Percentiles rank a stretch among this genome's conserved stretches.
These are phyloP conservation scores for Campoplex capitator DNA, from an alignment of 2,888 invertebrate genomes.

Conservation along the genomic window DNA sequence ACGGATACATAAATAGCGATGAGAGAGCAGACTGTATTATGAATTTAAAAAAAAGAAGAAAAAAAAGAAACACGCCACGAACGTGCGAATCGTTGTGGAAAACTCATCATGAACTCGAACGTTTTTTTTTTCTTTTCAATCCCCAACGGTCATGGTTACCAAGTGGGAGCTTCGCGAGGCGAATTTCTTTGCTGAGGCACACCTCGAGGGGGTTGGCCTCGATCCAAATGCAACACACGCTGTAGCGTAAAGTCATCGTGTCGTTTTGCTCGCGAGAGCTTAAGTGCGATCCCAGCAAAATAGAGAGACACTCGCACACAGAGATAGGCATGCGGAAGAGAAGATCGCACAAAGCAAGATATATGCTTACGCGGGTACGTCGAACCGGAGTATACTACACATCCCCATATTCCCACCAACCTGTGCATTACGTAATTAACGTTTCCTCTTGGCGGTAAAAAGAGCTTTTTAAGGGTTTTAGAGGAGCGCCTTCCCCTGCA, in stretches of 20 bases:
- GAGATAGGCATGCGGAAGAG: neutral
- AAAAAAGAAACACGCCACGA: neutral
- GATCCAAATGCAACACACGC: constrained; percentile 34
- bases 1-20: neutral
- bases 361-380: constrained; percentile 4
- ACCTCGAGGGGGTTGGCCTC: constrained; percentile 42
- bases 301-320: neutral
- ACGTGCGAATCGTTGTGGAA: constrained; percentile 1
- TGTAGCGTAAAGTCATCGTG: constrained; percentile 24
- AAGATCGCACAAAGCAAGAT: constrained; percentile 10
- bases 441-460: constrained; percentile 47
- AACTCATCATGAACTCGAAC: constrained; percentile 13
- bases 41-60: neutral
- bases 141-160: constrained; percentile 17
- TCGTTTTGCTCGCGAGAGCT: constrained; percentile 19
- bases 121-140: constrained; percentile 7
- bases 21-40: neutral
- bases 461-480: constrained; percentile 42
- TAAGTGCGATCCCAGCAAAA: neutral
- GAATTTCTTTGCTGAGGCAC: constrained; percentile 41
- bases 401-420: constrained; percentile 6
- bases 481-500: neutral
- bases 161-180: constrained; percentile 30
- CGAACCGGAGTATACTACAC: constrained; percentile 21
- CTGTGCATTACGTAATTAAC: constrained; percentile 54